Conservation (phyloP, 2,888 invertebrate genomes). For the Baccha elongata region DNA sequence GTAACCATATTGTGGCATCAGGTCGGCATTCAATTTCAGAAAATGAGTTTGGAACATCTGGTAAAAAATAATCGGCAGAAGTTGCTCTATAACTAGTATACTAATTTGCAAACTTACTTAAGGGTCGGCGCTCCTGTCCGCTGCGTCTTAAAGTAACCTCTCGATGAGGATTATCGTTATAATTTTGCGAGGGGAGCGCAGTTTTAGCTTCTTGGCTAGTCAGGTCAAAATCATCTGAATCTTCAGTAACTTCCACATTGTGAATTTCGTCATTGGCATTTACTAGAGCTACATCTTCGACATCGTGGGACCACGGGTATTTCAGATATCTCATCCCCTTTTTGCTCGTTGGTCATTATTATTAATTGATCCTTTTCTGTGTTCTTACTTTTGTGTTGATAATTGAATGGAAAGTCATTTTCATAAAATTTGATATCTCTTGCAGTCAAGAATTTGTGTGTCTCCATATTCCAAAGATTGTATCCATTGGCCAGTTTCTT, state of each 20-base stretch:
- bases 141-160: background rate
- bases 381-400: background rate
- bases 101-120: background rate
- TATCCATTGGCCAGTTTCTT: slow-evolving; percentile 72
- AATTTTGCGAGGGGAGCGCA: no score
- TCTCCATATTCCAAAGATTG: slow-evolving; percentile 42
- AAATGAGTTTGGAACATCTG: background rate
- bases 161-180: background rate
- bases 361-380: background rate
- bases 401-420: slow-evolving; percentile 18
- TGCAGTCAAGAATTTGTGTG: slow-evolving; percentile 25
- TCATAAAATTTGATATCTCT: slow-evolving; percentile 51
- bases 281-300: background rate
- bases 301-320: background rate
- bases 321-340: background rate
- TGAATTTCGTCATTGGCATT: no score
- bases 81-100: background rate
- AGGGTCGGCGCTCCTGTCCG: background rate
- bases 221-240: no score
- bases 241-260: no score
- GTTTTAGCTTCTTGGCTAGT: no score
- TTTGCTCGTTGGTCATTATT: background rate
- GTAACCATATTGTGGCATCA: background rate
- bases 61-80: no score
- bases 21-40: background rate